Conservation (phyloP, 2,888 invertebrate species). For the Cheilosia variabilis region DNA sequence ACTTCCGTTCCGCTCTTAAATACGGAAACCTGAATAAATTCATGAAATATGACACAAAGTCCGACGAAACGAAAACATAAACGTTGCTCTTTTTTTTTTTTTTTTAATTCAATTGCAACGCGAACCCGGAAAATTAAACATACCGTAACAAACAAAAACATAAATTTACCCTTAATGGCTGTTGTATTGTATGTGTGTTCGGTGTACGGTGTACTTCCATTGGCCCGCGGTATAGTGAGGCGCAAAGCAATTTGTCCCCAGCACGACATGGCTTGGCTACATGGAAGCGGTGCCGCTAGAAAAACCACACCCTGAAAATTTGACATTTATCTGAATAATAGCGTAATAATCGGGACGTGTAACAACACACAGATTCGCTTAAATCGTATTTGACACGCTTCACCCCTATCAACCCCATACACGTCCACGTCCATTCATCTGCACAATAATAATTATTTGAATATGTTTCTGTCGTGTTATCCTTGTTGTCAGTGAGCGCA, state of each 20-base stretch:
- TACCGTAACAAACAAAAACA: slow-evolving; percentile 75
- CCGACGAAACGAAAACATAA: slow-evolving; percentile 61
- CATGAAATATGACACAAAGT: slow-evolving; percentile 62
- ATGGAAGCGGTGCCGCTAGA: slow-evolving; percentile 26
- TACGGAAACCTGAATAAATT: slow-evolving; percentile 61
- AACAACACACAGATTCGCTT: slow-evolving; percentile 75
- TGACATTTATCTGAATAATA: slow-evolving; percentile 76
- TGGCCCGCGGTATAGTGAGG: not conserved
- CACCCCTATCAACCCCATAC: slow-evolving; percentile 58
- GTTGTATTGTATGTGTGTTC: slow-evolving; percentile 8
- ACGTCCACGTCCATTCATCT: slow-evolving; percentile 1
- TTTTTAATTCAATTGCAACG: slow-evolving; percentile 61
- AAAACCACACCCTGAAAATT: slow-evolving; percentile 75
- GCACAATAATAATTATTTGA: slow-evolving; percentile 72
- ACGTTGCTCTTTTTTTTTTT: slow-evolving; percentile 62
- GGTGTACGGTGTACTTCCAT: not conserved
- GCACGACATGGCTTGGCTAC: slow-evolving; percentile 7
- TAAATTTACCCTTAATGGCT: slow-evolving; percentile 75
- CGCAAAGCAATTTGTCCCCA: slow-evolving; percentile 60
- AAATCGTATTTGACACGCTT: slow-evolving; percentile 73
- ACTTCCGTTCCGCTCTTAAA: slow-evolving; percentile 68
- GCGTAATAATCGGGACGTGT: slow-evolving; percentile 73
- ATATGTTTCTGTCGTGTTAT: slow-evolving; percentile 74
- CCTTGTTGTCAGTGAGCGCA: slow-evolving; percentile 65
- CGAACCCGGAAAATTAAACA: slow-evolving; percentile 74